Evolutionary conservation across 2,113 vertebrate genomes (phyloP), one percentile per base, ranked within the genome.

Genomic region (Cavia aperea): DNA sequence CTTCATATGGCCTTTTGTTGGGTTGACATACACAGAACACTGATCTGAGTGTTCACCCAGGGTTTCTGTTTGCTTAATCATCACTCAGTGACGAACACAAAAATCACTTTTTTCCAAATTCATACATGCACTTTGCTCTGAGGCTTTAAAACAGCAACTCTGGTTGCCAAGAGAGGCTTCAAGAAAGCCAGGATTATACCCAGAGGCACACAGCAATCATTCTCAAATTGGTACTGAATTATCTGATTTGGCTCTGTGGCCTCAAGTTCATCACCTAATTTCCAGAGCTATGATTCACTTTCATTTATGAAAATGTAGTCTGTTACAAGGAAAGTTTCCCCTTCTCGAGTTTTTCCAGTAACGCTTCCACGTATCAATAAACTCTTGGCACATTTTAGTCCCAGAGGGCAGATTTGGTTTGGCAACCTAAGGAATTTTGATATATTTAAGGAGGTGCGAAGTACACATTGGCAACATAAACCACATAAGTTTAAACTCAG

Each of bases 391-490:
- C 92, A 77, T 94, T 88, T 84, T 89, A 81, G 73, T 93, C 95
- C 93, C 95, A 77, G 91, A 95, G 96, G 94, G 91, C 86, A 93
- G 91, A 96, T 94, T 96, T 95, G 88, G 68, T 95, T 97, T 97
- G 97, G 95, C 96, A 96, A 95, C 86, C 95, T 93, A 83, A 95
- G 92, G 60, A 96, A 96, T 96, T 95, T 94, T 96, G 94, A 94
- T 95, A 95, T 94, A 96, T 95, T 97, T 96, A 97, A 96, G 91
- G 95, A 97, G 95, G 95, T 96, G 96, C 95, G 94, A 97, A 96
- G 91, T 96, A 97, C 96, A 97, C 96, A 97, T 95, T 96, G 96
- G 96, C 96, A 96, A 94, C 95, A 96, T 96, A 96, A 96, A 94
- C 72, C 31, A 68, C 96, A 96, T 97, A 96, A 97, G 96, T 96